These are phyloP conservation scores for Paradisaea rubra DNA, from an alignment of 2,113 vertebrate species.

Conservation along the genomic window DNA sequence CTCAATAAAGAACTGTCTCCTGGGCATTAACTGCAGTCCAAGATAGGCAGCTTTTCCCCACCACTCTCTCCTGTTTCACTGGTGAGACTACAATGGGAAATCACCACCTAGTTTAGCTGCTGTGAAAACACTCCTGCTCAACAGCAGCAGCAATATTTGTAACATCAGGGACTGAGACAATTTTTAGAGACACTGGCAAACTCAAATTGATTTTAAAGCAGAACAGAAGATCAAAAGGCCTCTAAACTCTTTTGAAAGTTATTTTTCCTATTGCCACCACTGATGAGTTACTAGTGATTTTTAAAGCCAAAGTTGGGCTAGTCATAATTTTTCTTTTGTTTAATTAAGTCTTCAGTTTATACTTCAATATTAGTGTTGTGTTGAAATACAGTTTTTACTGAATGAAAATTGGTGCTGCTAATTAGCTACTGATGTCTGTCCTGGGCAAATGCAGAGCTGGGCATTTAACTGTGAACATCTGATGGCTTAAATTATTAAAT, in stretches of 20 bases:
- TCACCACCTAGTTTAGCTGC: background rate
- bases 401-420: background rate
- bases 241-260: background rate
- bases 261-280: background rate
- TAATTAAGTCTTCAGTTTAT: background rate
- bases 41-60: background rate
- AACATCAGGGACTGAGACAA: rapidly evolving
- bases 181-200: background rate
- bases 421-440: background rate
- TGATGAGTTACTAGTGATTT: background rate
- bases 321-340: background rate
- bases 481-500: background rate
- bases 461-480: background rate
- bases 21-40: background rate
- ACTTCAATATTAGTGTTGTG: background rate
- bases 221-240: background rate
- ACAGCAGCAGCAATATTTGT: background rate
- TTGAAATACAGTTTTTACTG: background rate
- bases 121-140: background rate
- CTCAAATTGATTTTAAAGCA: background rate
- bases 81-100: background rate
- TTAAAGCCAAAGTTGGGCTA: background rate
- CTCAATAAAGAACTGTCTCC: background rate
- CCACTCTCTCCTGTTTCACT: background rate
- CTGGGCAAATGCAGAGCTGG: background rate